Conservation (phyloP, 1,140 invertebrate genomes). For the Drosophila lacteicornis region DNA sequence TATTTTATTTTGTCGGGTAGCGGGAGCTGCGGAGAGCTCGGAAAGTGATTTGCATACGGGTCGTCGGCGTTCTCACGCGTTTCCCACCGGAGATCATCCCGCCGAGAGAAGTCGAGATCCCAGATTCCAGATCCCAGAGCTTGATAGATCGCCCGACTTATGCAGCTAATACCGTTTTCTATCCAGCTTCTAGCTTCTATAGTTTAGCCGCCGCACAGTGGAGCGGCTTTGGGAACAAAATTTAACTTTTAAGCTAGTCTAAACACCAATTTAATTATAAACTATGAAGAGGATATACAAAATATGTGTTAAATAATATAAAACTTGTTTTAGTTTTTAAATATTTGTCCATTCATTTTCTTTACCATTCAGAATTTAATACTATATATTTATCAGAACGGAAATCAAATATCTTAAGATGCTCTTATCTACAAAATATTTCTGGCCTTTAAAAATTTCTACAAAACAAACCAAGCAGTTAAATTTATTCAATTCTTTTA, state of each 20-base stretch:
- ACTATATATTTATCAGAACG: background rate
- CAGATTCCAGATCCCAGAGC: conserved; percentile 31
- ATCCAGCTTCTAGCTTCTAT: conserved; percentile 30
- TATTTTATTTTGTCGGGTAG: conserved; percentile 61
- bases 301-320: too few species aligned
- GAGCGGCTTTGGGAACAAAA: background rate
- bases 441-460: background rate
- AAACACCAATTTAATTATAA: background rate
- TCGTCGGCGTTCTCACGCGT: conserved; percentile 66
- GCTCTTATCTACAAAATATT: background rate
- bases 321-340: too few species aligned
- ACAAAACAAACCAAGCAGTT: background rate
- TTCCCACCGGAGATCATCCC: conserved; percentile 76
- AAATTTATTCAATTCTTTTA: background rate
- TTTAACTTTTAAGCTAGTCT: background rate
- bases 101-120: conserved; percentile 14
- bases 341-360: background rate
- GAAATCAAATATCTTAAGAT: background rate
- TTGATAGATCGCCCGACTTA: conserved; percentile 71
- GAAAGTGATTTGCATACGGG: conserved; percentile 78
- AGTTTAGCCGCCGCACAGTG: conserved; percentile 7
- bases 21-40: conserved; percentile 19
- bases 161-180: conserved; percentile 73
- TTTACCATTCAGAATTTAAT: background rate
- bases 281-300: too few species aligned